phyloP scores from a whole-genome alignment of 2,888 invertebrate species.

The Enoplolaimus lenunculus region DNA sequence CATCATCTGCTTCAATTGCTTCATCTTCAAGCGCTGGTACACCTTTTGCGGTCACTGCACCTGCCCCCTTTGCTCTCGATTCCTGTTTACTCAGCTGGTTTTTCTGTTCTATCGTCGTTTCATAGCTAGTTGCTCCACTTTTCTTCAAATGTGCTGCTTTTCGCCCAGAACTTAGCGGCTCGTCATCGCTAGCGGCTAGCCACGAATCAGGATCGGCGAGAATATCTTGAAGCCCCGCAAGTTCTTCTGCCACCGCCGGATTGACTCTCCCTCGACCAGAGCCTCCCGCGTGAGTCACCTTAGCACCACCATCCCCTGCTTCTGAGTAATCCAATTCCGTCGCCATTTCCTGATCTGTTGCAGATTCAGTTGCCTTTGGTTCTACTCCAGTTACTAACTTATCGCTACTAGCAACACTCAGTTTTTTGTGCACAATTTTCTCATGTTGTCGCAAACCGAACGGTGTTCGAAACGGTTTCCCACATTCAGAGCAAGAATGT shows the following conservation, averaged over 20 bases:
- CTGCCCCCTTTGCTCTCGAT: too few relatives aligned
- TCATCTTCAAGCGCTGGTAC: too few relatives aligned
- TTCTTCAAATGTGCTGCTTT: too few relatives aligned
- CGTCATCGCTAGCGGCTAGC: neutral
- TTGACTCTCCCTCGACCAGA: neutral
- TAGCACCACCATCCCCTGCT: neutral
- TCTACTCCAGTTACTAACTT: neutral
- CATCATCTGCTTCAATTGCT: too few relatives aligned
- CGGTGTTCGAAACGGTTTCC: conserved; percentile 92
- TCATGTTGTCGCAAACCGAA: conserved; percentile 94
- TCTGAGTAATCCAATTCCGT: neutral
- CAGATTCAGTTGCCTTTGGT: neutral
- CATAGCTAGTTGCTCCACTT: too few relatives aligned
- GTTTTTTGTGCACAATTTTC: neutral
- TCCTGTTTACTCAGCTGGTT: too few relatives aligned
- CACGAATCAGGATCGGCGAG: neutral
- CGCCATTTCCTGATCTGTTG: too few relatives aligned
- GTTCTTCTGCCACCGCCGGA: neutral
- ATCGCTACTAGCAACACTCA: neutral
- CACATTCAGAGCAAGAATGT: conserved; percentile 94
- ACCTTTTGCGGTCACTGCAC: too few relatives aligned
- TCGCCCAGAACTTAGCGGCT: too few relatives aligned
- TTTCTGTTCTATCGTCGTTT: too few relatives aligned
- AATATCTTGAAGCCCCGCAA: neutral
- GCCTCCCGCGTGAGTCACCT: too few relatives aligned